Evolutionary conservation across 1,140 invertebrate species (phyloP), one percentile per base, ranked within the genome.

Genomic region (Periplaneta americana): DNA sequence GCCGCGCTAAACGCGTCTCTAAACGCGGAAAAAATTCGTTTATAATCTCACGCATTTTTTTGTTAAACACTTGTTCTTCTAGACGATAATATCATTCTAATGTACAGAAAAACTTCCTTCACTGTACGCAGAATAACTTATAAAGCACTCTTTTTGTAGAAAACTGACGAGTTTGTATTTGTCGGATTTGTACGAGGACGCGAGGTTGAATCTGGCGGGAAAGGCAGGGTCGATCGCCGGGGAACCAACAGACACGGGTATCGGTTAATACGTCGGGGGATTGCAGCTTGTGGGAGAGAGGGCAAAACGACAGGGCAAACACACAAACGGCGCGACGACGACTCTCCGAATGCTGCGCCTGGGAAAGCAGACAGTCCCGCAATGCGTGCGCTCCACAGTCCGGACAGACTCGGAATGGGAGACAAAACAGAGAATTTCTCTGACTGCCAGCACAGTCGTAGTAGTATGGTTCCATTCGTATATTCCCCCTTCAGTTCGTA

Each of bases 301-400:
- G n/a, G 22, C 48, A 66, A 66, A 66, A 66, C 48, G 48, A 66
- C 75, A 31, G 4, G 33, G 31, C 32, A 77, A 34, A 34, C 75
- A 36, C 33, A 77, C 48, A 66, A 66, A 66, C 48, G 22, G 48
- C 48, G 6, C 39, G 10, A 66, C 48, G 22, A 66, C 48, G 48
- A 66, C 48, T 48, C 10, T 48, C 10, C 33, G 75, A 77, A 77
- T 77, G 75, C 75, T 34, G 33, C 75, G 75, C 75, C 75, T 77
- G 48, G 75, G 33, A 77, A 77, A n/a, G 75, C 75, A n/a, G 22
- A 18, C n/a, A 28, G 31, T 31, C 75, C 22, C 75, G 75, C 75
- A 77, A 77, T 77, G 75, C 75, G 75, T 77, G 75, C 75, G 75
- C 75, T 77, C 35, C 33, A 4, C 33, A 77, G 31, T 10, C 75